Percentiles rank a stretch among this genome's conserved stretches.
Evolutionary conservation across 2,113 vertebrate species (phyloP).

Genomic region (Theristicus caerulescens): DNA sequence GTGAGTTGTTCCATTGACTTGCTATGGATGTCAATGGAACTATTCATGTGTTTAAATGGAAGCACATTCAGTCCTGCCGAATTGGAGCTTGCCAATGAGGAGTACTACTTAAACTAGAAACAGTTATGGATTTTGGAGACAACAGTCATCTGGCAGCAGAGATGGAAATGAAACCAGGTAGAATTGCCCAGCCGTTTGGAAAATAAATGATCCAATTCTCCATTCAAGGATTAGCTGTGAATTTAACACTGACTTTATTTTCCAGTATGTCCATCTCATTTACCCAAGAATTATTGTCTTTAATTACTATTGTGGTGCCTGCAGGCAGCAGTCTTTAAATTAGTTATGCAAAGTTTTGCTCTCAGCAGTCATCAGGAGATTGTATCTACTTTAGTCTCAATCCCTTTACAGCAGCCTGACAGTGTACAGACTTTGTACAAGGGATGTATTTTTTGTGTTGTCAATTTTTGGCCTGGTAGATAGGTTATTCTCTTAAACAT

Average conservation of each 20-base stretch:
- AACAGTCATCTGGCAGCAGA: conserved; percentile 47
- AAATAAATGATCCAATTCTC: conserved; percentile 60
- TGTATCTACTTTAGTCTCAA: background rate
- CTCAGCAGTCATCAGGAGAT: conserved; percentile 31
- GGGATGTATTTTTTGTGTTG: background rate
- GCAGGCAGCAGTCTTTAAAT: conserved; percentile 35
- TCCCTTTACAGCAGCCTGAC: background rate
- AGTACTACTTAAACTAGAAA: conserved; percentile 30
- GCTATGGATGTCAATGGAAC: background rate
- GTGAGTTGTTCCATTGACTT: background rate
- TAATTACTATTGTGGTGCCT: conserved; percentile 44
- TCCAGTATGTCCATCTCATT: conserved; percentile 46
- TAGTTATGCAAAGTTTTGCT: conserved; percentile 2
- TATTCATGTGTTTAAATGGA: conserved; percentile 19
- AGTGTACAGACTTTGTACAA: background rate
- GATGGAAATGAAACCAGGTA: conserved; percentile 61
- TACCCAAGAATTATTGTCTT: conserved; percentile 41
- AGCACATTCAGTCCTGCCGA: background rate
- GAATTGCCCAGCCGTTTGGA: conserved; percentile 22
- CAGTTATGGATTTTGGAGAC: conserved; percentile 39
- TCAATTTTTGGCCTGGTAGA: conserved; percentile 20
- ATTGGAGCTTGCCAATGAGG: background rate
- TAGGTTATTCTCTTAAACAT: conserved; percentile 32
- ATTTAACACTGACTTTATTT: conserved; percentile 43
- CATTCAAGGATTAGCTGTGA: conserved; percentile 37